Evolutionary conservation across 2,888 invertebrate species (phyloP), one percentile per base, ranked within the genome.

Genomic region (Zaprionus bogoriensis): DNA sequence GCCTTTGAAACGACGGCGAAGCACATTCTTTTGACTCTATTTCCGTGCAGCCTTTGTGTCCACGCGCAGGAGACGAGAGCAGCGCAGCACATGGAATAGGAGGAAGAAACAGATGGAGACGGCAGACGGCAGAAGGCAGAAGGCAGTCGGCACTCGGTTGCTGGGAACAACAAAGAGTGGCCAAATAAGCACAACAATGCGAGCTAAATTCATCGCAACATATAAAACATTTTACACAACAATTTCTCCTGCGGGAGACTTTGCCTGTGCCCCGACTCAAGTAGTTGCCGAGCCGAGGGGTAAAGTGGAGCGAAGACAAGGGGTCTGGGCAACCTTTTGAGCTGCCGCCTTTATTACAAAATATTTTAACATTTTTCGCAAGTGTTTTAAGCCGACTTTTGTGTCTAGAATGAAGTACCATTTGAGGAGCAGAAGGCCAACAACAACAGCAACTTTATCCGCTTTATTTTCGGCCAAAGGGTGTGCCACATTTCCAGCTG

Each of bases 301-400:
- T 9, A 17, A 12, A 10, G 38, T 14, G 19, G 9, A 6, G 6
- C 0, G 25, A 7, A 7, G 5, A 12, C 2, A 5, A 7, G 41
- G 28, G 10, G 27, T 14, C 2, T 12, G 12, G 20, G 42, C 23
- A 79, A 72, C 83, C 80, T 77, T 79, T 82, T 79, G 62, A 83
- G 57, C 48, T 54, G 74, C 58, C 64, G 74, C 64, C 67, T 71
- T 78, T 78, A 84, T 81, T 74, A 81, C 79, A 75, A 87, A 87
- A 81, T 81, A 87, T 81, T 84, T 77, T 60, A 82, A 85, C 81
- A 81, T 87, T 85, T 87, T 81, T 87, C 76, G 83, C 76, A 81
- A 87, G 87, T 87, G 81, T 81, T 81, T 87, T 85, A 82, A 85
- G 86, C 64, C 82, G 86, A 75, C 86, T 85, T 87, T 85, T 81